Conservation (phyloP, 2,113 vertebrate species). For the Micromys minutus region DNA sequence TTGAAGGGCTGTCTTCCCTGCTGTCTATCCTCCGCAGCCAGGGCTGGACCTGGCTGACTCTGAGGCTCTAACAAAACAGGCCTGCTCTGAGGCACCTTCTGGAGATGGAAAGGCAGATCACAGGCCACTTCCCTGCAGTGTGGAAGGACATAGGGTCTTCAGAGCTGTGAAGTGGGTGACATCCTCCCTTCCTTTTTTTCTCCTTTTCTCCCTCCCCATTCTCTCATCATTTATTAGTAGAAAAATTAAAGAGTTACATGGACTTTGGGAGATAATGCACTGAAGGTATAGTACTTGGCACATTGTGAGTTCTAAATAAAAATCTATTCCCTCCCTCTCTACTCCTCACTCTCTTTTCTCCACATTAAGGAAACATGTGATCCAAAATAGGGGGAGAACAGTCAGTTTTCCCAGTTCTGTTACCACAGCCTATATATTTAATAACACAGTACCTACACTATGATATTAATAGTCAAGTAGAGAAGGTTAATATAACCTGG, state of each 20-base stretch:
- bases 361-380: background rate
- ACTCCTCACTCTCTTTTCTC: background rate
- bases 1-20: background rate
- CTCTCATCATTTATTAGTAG: background rate
- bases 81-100: background rate
- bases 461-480: background rate
- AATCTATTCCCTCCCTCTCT: background rate
- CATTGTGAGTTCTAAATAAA: background rate
- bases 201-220: fast-evolving
- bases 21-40: background rate
- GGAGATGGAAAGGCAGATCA: background rate
- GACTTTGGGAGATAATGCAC: background rate
- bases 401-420: background rate
- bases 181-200: background rate
- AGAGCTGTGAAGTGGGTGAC: background rate
- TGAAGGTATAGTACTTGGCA: background rate
- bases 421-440: background rate
- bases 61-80: background rate
- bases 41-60: background rate
- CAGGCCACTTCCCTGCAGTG: background rate
- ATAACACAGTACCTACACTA: background rate
- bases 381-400: background rate
- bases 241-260: background rate
- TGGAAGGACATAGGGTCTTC: background rate
- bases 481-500: background rate